These are phyloP conservation scores for Machimus atricapillus DNA, from an alignment of 2,888 invertebrate genomes.

Conservation along the genomic window DNA sequence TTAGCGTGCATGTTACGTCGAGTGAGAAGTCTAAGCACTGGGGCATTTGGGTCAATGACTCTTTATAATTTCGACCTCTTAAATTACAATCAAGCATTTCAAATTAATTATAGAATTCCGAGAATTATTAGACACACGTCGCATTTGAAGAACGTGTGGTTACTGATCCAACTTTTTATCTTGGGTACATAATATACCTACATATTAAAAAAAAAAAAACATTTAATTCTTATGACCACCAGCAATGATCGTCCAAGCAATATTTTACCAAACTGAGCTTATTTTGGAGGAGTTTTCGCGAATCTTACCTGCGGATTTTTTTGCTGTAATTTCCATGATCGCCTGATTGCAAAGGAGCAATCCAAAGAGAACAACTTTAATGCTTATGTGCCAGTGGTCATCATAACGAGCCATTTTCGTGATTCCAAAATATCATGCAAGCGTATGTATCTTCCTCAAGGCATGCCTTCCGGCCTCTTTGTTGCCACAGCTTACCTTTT, in stretches of 20 bases:
- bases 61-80: not conserved
- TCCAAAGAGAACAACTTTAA: slow-evolving; percentile 31
- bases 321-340: slow-evolving; percentile 37
- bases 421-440: slow-evolving; percentile 42
- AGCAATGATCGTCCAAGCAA: not conserved
- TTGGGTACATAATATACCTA: not conserved
- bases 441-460: not conserved
- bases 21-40: too few species aligned
- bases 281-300: not conserved
- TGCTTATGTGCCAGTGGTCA: slow-evolving; percentile 54
- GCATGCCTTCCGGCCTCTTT: not conserved
- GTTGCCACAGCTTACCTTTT: not conserved
- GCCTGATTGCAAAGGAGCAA: slow-evolving; percentile 37
- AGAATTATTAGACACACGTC: not conserved
- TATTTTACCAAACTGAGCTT: not conserved
- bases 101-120: not conserved
- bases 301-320: slow-evolving; percentile 42
- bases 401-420: slow-evolving; percentile 56
- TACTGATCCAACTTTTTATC: not conserved
- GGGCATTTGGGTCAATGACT: not conserved
- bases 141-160: not conserved
- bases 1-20: too few species aligned
- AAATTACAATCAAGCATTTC: not conserved
- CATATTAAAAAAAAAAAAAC: not conserved
- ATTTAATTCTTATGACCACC: not conserved